A percentile compares a stretch with the other conserved stretches of the same genome.
Evolutionary conservation across 2,113 vertebrate genomes (phyloP).

Genomic region (Lanius ludovicianus): DNA sequence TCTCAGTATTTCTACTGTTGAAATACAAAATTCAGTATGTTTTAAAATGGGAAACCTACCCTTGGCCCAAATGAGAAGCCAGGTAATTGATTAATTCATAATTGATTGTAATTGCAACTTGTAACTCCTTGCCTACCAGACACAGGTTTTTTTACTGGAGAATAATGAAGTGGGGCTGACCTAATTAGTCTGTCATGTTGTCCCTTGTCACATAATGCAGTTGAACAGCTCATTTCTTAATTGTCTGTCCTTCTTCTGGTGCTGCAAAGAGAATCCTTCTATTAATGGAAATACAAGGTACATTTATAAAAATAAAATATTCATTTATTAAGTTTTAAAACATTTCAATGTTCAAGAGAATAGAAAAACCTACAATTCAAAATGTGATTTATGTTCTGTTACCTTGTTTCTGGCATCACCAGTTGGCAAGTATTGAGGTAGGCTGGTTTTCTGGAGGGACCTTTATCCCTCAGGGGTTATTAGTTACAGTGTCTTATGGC

Average conservation of each 20-base stretch:
- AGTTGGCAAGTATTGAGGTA: neutral
- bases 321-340: neutral
- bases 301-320: neutral
- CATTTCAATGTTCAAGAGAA: neutral
- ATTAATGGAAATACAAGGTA: neutral
- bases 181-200: neutral
- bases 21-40: neutral
- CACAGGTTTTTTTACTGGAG: neutral
- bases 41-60: neutral
- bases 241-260: neutral
- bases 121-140: neutral
- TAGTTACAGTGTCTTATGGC: neutral
- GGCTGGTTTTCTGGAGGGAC: neutral
- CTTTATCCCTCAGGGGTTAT: neutral
- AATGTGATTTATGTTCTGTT: neutral
- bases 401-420: neutral
- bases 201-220: neutral
- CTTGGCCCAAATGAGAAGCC: neutral
- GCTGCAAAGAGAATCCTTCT: neutral
- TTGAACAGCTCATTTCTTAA: neutral
- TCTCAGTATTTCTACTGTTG: neutral
- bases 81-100: neutral
- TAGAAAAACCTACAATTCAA: neutral
- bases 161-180: neutral
- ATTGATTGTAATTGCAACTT: neutral